Evolutionary conservation across 2,888 invertebrate species (phyloP).

Genomic region (Globia sparganii): DNA sequence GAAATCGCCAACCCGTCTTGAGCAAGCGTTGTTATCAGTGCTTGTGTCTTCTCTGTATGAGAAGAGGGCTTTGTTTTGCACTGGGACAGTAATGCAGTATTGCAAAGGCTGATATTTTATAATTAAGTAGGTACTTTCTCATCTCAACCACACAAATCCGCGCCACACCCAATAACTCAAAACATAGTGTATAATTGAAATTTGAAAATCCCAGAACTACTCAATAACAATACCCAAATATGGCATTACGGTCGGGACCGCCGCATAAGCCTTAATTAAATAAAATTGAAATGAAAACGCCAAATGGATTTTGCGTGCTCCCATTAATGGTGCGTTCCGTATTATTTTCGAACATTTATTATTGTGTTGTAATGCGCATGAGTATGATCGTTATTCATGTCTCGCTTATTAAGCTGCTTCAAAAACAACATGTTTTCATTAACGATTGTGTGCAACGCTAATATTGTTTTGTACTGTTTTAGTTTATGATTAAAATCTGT

Average conservation of each 20-base stretch:
- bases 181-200: slow-evolving; percentile 64
- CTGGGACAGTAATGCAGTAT: too few species aligned
- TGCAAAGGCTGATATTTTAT: too few species aligned
- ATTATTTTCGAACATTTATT: slow-evolving; percentile 89
- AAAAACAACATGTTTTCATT: slow-evolving; percentile 90
- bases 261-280: slow-evolving; percentile 89
- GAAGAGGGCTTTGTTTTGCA: too few species aligned
- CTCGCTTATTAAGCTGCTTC: slow-evolving; percentile 88
- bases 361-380: slow-evolving; percentile 84
- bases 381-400: slow-evolving; percentile 86
- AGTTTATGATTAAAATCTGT: slow-evolving; percentile 75
- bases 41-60: too few species aligned
- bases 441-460: slow-evolving; percentile 75
- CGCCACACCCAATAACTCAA: slow-evolving; percentile 58
- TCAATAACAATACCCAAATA: slow-evolving; percentile 74
- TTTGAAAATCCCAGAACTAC: slow-evolving; percentile 70
- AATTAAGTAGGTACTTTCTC: not conserved
- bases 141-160: slow-evolving; percentile 46
- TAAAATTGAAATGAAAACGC: slow-evolving; percentile 90
- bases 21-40: too few species aligned
- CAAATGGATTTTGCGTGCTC: slow-evolving; percentile 90
- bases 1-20: too few species aligned
- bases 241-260: slow-evolving; percentile 72
- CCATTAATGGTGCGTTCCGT: slow-evolving; percentile 88
- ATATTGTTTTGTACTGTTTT: slow-evolving; percentile 79